Evolutionary conservation across 2,113 vertebrate species (phyloP).

Genomic region (Lagenorhynchus albirostris): DNA sequence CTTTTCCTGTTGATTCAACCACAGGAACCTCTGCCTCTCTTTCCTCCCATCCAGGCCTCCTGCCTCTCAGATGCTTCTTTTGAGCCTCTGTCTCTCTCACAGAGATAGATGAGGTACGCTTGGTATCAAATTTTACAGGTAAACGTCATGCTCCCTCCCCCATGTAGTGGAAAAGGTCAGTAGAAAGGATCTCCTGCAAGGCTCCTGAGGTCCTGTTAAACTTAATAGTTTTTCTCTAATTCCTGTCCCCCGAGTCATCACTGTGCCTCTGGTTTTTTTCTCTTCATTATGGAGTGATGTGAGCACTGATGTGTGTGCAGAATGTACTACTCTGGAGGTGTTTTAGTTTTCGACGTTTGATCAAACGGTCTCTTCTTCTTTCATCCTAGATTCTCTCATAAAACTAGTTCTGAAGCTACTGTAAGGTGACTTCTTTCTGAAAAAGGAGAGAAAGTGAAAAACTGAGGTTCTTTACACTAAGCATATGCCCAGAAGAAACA

Average conservation of each 20-base stretch:
- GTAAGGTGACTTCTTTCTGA: neutral
- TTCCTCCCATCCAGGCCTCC: neutral
- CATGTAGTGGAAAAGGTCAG: fast-evolving
- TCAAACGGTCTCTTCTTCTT: neutral
- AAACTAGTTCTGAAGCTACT: neutral
- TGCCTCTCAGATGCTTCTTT: neutral
- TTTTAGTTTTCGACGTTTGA: neutral
- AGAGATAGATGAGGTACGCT: constrained; percentile 53
- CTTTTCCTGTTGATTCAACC: constrained; percentile 65
- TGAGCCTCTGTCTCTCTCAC: neutral
- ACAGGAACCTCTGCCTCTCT: neutral
- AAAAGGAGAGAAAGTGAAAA: neutral
- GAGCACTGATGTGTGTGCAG: neutral
- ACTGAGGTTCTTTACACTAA: neutral
- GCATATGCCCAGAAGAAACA: neutral
- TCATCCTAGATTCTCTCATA: neutral
- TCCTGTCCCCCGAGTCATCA: neutral
- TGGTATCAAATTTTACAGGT: neutral
- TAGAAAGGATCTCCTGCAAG: neutral
- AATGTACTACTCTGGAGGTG: neutral
- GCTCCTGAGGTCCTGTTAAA: fast-evolving
- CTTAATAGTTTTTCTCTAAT: neutral
- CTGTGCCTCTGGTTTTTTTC: neutral
- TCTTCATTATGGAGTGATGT: neutral
- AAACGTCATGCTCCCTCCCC: no score